These are phyloP conservation scores for Lycaon pictus DNA, from an alignment of 2,113 vertebrate genomes.

Conservation along the genomic window DNA sequence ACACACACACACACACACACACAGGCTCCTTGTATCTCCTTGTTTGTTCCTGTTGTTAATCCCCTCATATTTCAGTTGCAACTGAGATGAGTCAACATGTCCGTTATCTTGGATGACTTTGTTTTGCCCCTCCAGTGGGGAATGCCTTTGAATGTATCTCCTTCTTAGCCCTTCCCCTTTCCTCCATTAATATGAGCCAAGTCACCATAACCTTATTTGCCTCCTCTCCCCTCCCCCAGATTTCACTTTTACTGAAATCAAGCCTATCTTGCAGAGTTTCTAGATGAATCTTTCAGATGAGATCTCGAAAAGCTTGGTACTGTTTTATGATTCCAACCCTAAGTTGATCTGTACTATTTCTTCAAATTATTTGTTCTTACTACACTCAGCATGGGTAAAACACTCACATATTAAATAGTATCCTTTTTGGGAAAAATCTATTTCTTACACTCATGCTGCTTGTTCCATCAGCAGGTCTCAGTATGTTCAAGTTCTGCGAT, in stretches of 20 bases:
- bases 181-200: background rate
- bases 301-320: background rate
- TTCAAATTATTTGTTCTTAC: background rate
- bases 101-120: background rate
- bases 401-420: background rate
- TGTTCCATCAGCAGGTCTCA: background rate
- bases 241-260: conserved; percentile 17
- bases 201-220: background rate
- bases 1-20: background rate
- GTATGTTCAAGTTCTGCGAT: background rate
- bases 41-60: background rate
- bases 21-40: background rate
- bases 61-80: background rate
- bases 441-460: background rate
- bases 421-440: background rate
- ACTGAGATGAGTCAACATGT: background rate
- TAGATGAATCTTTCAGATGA: background rate
- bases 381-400: background rate
- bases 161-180: background rate
- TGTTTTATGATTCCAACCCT: background rate
- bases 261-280: background rate
- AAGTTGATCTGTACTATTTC: background rate
- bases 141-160: background rate
- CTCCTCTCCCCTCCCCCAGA: background rate
- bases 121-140: background rate